Conservation (phyloP, 92 coral and sea anemone species). For the Siderastrea siderea region DNA sequence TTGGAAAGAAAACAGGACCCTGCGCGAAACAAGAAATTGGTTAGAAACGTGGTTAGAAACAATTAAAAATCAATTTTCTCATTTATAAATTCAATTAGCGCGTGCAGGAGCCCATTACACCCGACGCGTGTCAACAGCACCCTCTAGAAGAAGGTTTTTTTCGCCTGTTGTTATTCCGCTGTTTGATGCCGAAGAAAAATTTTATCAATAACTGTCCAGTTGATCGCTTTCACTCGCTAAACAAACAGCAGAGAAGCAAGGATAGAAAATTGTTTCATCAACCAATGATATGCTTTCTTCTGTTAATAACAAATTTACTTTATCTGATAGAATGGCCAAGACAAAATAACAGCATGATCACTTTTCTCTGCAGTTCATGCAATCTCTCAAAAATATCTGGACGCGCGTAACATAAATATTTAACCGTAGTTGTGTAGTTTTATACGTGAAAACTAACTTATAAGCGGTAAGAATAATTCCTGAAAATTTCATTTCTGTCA, state of each 20-base stretch:
- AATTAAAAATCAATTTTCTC: neutral
- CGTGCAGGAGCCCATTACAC: neutral
- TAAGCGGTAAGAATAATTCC: neutral
- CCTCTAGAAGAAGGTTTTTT: too few relatives aligned
- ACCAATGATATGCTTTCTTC: neutral
- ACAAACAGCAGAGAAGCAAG: neutral
- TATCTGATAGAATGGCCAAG: neutral
- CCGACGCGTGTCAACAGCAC: too few relatives aligned
- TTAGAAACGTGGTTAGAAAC: neutral
- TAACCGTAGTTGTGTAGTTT: neutral
- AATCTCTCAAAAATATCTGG: slow-evolving; percentile 1
- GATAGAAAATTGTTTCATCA: neutral
- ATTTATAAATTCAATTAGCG: neutral
- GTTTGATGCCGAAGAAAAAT: too few relatives aligned
- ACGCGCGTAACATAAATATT: neutral
- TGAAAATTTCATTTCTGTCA: neutral
- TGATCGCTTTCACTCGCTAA: neutral
- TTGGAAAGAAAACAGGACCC: neutral
- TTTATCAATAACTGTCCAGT: neutral
- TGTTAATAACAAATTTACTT: neutral
- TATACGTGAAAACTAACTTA: neutral
- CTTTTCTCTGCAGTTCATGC: neutral
- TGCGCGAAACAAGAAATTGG: neutral
- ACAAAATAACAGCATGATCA: slow-evolving; percentile 21
- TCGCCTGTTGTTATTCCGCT: too few relatives aligned